A percentile compares a stretch with the other conserved stretches of the same genome.
These are phyloP conservation scores for Protodeltote pygarga DNA, from an alignment of 2,888 invertebrate species.

Conservation along the genomic window DNA sequence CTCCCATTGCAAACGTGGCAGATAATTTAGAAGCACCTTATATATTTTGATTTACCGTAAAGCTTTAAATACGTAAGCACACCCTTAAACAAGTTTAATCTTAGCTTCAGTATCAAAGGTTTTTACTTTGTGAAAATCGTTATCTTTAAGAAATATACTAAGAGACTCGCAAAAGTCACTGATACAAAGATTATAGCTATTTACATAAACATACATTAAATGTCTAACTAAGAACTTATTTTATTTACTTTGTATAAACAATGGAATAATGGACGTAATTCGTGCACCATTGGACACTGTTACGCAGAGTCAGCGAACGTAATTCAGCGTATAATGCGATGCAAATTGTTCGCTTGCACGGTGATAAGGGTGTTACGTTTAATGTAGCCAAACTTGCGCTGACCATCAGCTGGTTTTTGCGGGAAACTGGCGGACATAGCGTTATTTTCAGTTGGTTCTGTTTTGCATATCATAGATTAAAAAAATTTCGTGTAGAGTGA, in stretches of 20 bases:
- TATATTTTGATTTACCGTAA: too few species aligned
- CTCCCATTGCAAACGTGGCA: too few species aligned
- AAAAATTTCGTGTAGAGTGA: too few species aligned
- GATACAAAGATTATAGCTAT: too few species aligned
- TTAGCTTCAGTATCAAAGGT: too few species aligned
- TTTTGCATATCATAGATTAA: neutral
- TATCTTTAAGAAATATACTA: too few species aligned
- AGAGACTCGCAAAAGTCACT: too few species aligned
- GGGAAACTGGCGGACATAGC: conserved; percentile 10
- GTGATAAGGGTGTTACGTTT: conserved; percentile 34
- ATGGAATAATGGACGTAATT: conserved; percentile 15
- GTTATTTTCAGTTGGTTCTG: conserved; percentile 6
- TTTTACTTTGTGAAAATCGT: too few species aligned
- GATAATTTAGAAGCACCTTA: too few species aligned
- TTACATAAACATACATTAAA: too few species aligned
- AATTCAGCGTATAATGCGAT: conserved; percentile 35
- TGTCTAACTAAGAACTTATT: conserved; percentile 13
- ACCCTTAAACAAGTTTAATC: too few species aligned
- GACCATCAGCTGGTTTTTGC: conserved; percentile 31
- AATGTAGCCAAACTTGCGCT: conserved; percentile 33
- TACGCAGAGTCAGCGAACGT: conserved; percentile 23
- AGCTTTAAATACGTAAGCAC: too few species aligned
- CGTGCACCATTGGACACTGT: conserved; percentile 12
- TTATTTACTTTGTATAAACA: conserved; percentile 11
- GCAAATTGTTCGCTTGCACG: conserved; percentile 39